Base-by-base conservation (phyloP, 2,888 invertebrate genomes). In the Gymnosoma rotundatum region DNA sequence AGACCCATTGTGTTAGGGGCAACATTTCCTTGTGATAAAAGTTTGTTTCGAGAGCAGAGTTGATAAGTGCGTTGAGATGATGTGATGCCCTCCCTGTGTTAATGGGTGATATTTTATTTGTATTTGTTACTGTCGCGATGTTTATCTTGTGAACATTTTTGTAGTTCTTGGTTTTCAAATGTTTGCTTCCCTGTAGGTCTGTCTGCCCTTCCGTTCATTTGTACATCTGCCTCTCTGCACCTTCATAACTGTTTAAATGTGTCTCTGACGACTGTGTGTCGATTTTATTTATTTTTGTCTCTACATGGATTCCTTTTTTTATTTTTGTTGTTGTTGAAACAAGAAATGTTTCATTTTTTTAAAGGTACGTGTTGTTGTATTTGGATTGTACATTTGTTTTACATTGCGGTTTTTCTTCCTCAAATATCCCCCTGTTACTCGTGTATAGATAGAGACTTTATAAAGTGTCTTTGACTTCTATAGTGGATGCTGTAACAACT, bases 321-420 rank as follows among this genome's bases (percentile, higher is more conserved):
- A 2, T 45, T 56, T 64, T 60, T 74, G 5, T 32, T 32, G 2
- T 32, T 6, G 32, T 48, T 25, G 45, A 56, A 72, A 60, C 20
- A 60, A 18, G n/a, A 70, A 70, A 56, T 82, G 70, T 72, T 82
- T 48, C 52, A 42, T 38, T 78, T 64, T 38, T 25, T 38, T 1
- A 58, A 48, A 80, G 52, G 52, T 45, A 76, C 25, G 25, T 42
- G 10, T 42, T 42, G 42, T 12, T 78, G 20, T 70, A 63, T 66
- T 78, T 67, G 60, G 58, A 36, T 83, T 63, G 63, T 70, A 78
- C 70, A 78, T 83, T 78, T 73, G 72, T 67, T 83, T 78, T 69
- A 61, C 70, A 38, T 67, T 83, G 83, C 66, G 83, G 83, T 78
- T 78, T 66, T n/a, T 32, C 45, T 25, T 18, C 45, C 36, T 45